These are phyloP conservation scores for Campylorhamphus procurvoides DNA, from an alignment of 2,113 vertebrate genomes.

Conservation along the genomic window DNA sequence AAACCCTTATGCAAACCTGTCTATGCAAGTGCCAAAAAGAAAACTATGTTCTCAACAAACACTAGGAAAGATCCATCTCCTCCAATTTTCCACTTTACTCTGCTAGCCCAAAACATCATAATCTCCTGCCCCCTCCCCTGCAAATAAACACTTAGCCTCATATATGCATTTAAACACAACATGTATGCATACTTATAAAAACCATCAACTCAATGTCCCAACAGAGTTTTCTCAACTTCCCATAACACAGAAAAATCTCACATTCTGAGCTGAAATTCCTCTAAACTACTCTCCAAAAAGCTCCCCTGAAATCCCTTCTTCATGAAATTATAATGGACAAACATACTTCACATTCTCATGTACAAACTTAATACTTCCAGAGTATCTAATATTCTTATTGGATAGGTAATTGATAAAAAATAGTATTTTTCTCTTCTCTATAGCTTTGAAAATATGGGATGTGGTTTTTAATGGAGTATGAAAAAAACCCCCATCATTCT, in stretches of 20 bases:
- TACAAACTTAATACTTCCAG: background rate
- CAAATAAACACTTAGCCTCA: background rate
- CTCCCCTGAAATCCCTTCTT: background rate
- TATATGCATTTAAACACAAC: background rate
- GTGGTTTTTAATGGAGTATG: background rate
- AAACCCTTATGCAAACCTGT: background rate
- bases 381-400: background rate
- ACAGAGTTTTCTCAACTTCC: background rate
- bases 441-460: background rate
- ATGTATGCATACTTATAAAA: background rate
- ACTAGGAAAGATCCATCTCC: background rate
- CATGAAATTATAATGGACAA: conserved; percentile 6
- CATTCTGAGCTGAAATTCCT: background rate
- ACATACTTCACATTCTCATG: conserved; percentile 8
- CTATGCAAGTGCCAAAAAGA: background rate
- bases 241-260: background rate
- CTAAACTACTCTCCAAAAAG: background rate
- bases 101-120: background rate
- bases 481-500: background rate
- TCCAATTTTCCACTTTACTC: background rate
- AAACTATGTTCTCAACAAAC: background rate
- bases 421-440: background rate
- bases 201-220: background rate
- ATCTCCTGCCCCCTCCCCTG: background rate
- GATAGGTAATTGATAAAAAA: background rate